These are phyloP conservation scores for Schizopygopsis malacanthus DNA, from an alignment of 2,797 vertebrate species.

Conservation along the genomic window DNA sequence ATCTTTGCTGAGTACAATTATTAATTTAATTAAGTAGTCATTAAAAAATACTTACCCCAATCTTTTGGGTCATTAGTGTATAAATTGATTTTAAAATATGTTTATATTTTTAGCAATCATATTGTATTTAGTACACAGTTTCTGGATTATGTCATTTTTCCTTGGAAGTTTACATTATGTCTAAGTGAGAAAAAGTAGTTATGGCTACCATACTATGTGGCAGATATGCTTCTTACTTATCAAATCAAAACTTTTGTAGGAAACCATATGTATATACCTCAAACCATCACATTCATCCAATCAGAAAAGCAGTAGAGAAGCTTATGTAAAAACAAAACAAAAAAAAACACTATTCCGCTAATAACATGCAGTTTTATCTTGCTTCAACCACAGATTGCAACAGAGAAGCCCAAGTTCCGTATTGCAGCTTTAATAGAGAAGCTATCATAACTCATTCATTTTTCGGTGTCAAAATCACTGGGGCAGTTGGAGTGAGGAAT, in stretches of 20 bases:
- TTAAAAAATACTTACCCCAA: not conserved
- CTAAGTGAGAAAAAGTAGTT: not conserved
- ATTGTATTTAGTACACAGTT: not conserved
- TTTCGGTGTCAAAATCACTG: slow-evolving; percentile 58
- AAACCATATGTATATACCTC: not conserved
- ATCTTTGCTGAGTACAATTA: no score
- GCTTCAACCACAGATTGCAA: not conserved
- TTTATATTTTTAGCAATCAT: not conserved
- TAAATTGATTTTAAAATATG: not conserved
- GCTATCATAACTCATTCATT: slow-evolving; percentile 69
- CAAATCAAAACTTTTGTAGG: not conserved
- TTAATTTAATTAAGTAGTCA: not conserved
- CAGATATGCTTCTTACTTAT: no score
- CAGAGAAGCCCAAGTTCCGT: not conserved
- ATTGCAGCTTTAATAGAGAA: slow-evolving; percentile 41
- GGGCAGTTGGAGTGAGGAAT: slow-evolving; percentile 55
- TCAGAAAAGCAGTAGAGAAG: not conserved
- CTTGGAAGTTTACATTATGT: not conserved
- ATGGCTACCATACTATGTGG: not conserved
- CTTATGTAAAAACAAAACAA: not conserved
- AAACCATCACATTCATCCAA: not conserved
- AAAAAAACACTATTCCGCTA: not conserved
- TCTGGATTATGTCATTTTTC: not conserved
- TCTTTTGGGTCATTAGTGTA: not conserved
- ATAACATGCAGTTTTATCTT: not conserved